These are phyloP conservation scores for Melinaea marsaeus DNA, from an alignment of 2,888 invertebrate genomes.

Conservation along the genomic window DNA sequence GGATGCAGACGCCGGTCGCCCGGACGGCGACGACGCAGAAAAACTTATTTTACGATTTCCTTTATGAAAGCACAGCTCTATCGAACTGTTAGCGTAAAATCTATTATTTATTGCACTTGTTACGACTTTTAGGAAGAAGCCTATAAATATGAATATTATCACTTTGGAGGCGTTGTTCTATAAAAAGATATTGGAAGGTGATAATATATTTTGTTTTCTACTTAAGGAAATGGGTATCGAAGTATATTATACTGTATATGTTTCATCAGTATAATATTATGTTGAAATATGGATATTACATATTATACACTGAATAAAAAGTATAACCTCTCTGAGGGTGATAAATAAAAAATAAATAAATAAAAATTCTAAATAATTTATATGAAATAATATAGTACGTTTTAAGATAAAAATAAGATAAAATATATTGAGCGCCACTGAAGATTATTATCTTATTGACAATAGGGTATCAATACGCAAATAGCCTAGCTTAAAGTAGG, in stretches of 20 bases:
- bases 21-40: slow-evolving; percentile 56
- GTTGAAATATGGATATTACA: too few species aligned
- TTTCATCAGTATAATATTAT: too few species aligned
- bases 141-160: slow-evolving; percentile 38
- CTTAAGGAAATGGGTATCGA: slow-evolving; percentile 3
- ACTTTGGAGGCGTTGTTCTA: slow-evolving; percentile 25
- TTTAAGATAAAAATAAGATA: too few species aligned
- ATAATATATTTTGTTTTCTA: slow-evolving; percentile 3
- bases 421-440: too few species aligned
- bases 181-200: slow-evolving; percentile 11
- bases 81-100: slow-evolving; percentile 64
- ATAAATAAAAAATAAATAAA: too few species aligned
- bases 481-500: slow-evolving; percentile 38
- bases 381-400: too few species aligned
- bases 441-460: slow-evolving; percentile 4
- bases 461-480: slow-evolving; percentile 19
- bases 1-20: slow-evolving; percentile 37
- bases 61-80: slow-evolving; percentile 53
- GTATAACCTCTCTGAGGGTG: too few species aligned
- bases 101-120: slow-evolving; percentile 67
- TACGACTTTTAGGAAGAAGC: slow-evolving; percentile 48
- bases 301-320: too few species aligned
- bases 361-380: too few species aligned
- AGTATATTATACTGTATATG: slow-evolving; percentile 11
- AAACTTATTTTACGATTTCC: slow-evolving; percentile 77